Evolutionary conservation across 2,113 vertebrate genomes (phyloP), one percentile per base, ranked within the genome.

Genomic region (Trinectes maculatus): DNA sequence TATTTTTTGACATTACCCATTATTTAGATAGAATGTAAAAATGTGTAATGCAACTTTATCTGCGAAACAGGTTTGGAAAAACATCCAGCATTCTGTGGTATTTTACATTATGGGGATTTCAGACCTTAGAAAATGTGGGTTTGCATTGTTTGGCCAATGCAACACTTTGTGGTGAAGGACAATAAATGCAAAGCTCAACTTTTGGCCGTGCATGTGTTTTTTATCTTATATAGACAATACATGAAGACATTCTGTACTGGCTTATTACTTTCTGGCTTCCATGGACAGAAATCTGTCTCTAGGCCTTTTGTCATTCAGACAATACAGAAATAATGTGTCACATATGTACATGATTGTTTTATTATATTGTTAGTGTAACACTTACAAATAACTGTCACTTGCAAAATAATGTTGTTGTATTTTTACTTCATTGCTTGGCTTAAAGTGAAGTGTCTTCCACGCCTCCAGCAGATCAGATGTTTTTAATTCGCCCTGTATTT

Each of bases 401-500:
- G 5, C 11, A 25, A 28, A 49, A 65, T 44, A 44, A 28, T 29
- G 36, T 51, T 59, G 22, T n/a, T 18, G 15, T 37, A 15, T 28
- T 36, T 19, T 31, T 7, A n/a, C 29, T 49, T 62, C 16, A 5
- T 28, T 34, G 8, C n/a, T 42, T 12, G 12, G 13, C 21, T 10
- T 31, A 36, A 12, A 49, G 16, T 22, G 6, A 12, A 19, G 39
- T 36, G 8, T 8, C 24, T 43, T 21, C 5, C 36, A n/a, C 54
- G 60, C 21, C 40, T 2, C 9, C 43, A 74, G 48, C 47, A 37
- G 43, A 68, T 66, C 62, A 57, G 55, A 43, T 24, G 64, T 63
- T 26, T 29, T 31, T 34, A 10, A 33, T 71, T 24, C 61, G 22
- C 46, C 0, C 3, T 40, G 51, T 22, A 6, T n/a, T n/a, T n/a